Conservation (phyloP, 2,113 vertebrate species). For the Rhipidura dahli region DNA sequence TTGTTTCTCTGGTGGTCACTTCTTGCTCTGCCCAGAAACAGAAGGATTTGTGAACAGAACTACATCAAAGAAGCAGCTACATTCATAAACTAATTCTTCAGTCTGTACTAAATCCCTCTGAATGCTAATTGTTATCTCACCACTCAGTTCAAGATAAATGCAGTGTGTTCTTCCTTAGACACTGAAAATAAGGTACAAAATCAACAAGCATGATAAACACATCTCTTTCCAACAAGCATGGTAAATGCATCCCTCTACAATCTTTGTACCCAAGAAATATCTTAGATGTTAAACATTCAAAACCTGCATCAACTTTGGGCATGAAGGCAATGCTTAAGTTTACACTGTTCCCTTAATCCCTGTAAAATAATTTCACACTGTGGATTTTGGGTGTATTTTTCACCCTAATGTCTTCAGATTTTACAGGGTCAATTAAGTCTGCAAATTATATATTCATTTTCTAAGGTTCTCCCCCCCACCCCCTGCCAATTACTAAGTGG, state of each 20-base stretch:
- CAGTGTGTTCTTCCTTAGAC: not conserved
- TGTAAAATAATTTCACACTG: not conserved
- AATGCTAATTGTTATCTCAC: not conserved
- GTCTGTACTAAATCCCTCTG: not conserved
- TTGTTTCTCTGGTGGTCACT: rapidly evolving
- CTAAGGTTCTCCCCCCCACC: not conserved
- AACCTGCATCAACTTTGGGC: not conserved
- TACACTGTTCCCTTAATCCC: not conserved
- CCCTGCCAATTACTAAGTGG: not conserved
- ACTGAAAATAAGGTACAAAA: not conserved
- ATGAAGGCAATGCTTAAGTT: not conserved
- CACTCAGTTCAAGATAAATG: not conserved
- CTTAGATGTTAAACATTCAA: not conserved
- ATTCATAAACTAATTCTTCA: not conserved
- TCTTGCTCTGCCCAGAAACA: not conserved
- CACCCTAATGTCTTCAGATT: not conserved
- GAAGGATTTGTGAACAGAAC: not conserved
- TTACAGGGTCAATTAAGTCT: not conserved
- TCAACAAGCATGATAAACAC: not conserved
- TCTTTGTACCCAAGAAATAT: not conserved
- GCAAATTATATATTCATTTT: not conserved
- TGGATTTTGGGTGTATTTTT: not conserved
- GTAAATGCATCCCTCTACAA: not conserved
- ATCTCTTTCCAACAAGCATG: not conserved
- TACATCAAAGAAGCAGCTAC: not conserved